Conservation (phyloP, 2,888 invertebrate genomes). For the Miltochrista miniata region DNA sequence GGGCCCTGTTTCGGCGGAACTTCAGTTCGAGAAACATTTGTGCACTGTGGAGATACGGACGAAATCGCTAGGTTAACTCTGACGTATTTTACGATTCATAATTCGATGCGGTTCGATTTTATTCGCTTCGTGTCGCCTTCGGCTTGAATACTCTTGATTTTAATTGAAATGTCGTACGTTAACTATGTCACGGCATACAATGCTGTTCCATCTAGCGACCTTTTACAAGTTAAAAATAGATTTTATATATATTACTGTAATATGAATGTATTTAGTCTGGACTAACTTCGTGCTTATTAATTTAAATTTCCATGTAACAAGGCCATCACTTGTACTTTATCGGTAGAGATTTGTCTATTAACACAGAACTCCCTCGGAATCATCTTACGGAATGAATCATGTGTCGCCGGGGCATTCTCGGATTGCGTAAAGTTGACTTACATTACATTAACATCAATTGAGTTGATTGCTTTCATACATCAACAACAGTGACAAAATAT, state of each 20-base stretch:
- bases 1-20: too few species aligned
- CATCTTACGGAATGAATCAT: slow-evolving; percentile 67
- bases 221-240: slow-evolving; percentile 52
- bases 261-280: slow-evolving; percentile 52
- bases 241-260: slow-evolving; percentile 49
- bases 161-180: slow-evolving; percentile 52
- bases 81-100: too few species aligned
- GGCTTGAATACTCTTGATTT: slow-evolving; percentile 43
- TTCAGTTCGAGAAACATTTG: too few species aligned
- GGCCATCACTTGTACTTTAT: slow-evolving; percentile 79
- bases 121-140: too few species aligned
- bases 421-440: slow-evolving; percentile 64
- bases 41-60: too few species aligned
- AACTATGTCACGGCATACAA: slow-evolving; percentile 67
- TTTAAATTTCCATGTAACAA: slow-evolving; percentile 63
- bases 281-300: slow-evolving; percentile 55
- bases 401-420: slow-evolving; percentile 53
- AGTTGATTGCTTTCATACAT: slow-evolving; percentile 40
- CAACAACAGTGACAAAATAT: slow-evolving; percentile 48
- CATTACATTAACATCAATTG: slow-evolving; percentile 53
- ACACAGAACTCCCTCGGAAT: slow-evolving; percentile 44
- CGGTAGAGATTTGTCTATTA: slow-evolving; percentile 54
- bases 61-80: too few species aligned
- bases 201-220: slow-evolving; percentile 66
- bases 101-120: too few species aligned